Percentiles rank a stretch among this genome's conserved stretches.
These are phyloP conservation scores for Psilopsiagon aurifrons DNA, from an alignment of 2,113 vertebrate genomes.

Conservation along the genomic window DNA sequence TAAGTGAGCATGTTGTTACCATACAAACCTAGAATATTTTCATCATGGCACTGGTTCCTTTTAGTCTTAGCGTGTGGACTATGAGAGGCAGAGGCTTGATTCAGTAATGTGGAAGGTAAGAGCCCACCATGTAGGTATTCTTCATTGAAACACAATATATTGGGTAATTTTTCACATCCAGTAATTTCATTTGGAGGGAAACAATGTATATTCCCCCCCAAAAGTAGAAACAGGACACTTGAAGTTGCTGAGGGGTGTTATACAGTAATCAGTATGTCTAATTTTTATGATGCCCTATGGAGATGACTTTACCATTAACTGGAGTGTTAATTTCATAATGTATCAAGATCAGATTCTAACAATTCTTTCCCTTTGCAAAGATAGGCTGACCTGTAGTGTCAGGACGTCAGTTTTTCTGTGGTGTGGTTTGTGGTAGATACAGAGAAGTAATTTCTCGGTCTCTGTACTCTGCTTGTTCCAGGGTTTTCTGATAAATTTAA, in stretches of 20 bases:
- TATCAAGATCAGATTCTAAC: background rate
- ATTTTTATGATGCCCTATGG: background rate
- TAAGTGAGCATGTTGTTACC: fast-evolving
- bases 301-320: background rate
- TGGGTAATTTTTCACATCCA: background rate
- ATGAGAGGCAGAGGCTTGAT: background rate
- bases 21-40: background rate
- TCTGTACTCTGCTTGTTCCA: background rate
- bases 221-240: background rate
- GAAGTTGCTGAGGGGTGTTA: background rate
- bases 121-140: background rate
- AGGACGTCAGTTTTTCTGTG: background rate
- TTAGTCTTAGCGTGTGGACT: background rate
- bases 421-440: slow-evolving; percentile 19
- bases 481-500: slow-evolving; percentile 43
- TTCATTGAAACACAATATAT: background rate
- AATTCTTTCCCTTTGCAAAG: slow-evolving; percentile 12
- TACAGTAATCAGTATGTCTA: background rate
- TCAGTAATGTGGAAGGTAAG: background rate
- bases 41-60: background rate
- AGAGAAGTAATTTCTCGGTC: slow-evolving; percentile 24
- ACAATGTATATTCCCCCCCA: fast-evolving
- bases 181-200: background rate
- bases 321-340: background rate
- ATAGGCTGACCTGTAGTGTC: slow-evolving; percentile 53